Percentiles rank a stretch among this genome's conserved stretches.
Conservation (phyloP, 2,888 invertebrate genomes). For the Diabrotica balteata region DNA sequence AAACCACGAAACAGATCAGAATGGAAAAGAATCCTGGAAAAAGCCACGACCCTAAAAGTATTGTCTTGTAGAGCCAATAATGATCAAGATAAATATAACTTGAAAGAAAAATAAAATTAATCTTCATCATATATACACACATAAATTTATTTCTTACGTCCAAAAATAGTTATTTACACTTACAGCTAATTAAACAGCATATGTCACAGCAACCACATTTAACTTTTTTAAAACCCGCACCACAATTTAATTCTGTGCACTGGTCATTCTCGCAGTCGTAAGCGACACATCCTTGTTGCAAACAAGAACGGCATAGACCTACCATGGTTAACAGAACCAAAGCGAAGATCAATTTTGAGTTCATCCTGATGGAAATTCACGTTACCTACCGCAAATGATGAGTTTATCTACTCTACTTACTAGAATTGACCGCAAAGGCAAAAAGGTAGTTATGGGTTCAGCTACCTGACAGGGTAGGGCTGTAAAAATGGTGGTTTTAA, state of each 20-base stretch:
- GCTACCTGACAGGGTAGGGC: no score
- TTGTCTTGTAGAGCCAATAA: no score
- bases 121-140: no score
- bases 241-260: not conserved
- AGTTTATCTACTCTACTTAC: not conserved
- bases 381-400: slow-evolving; percentile 4
- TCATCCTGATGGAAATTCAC: slow-evolving; percentile 2
- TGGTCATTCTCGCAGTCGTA: not conserved
- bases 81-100: no score
- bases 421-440: slow-evolving; percentile 7
- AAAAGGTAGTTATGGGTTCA: slow-evolving; percentile 1
- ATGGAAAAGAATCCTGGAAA: no score
- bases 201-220: slow-evolving; percentile 10
- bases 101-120: no score
- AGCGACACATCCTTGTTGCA: slow-evolving; percentile 7
- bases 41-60: no score
- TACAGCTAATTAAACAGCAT: slow-evolving; percentile 7
- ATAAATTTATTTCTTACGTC: no score
- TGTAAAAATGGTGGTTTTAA: no score
- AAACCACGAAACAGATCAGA: no score
- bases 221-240: slow-evolving; percentile 5
- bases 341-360: not conserved
- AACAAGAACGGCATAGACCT: not conserved
- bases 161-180: not conserved
- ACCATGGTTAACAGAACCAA: not conserved